Evolutionary conservation across 2,113 vertebrate species (phyloP).

Genomic region (Pluvialis apricaria): DNA sequence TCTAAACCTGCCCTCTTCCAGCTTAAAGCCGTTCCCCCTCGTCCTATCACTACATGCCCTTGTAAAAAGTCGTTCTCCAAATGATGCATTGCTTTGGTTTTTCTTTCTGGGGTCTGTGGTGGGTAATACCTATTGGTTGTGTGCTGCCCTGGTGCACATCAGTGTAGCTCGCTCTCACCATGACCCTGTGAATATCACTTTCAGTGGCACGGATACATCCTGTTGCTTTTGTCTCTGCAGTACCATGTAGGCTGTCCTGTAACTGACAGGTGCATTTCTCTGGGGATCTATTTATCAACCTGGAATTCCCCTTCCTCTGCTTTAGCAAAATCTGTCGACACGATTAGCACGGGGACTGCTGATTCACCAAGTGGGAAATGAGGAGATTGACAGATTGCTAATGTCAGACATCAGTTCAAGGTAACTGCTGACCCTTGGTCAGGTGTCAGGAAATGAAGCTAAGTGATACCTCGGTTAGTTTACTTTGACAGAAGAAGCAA

Average conservation of each 20-base stretch:
- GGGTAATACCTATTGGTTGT: neutral
- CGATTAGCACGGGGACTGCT: conserved; percentile 61
- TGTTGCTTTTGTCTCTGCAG: neutral
- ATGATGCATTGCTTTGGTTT: neutral
- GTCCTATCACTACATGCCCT: too few relatives aligned
- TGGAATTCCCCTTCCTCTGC: conserved; percentile 44
- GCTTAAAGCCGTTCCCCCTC: too few relatives aligned
- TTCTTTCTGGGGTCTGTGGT: neutral
- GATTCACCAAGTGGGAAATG: conserved; percentile 61
- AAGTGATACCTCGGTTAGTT: neutral
- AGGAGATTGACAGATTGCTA: conserved; percentile 56
- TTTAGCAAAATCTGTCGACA: conserved; percentile 23
- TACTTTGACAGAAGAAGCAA: neutral
- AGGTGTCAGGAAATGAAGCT: conserved; percentile 39
- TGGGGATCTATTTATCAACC: conserved; percentile 53
- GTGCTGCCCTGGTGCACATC: neutral
- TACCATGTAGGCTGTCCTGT: neutral
- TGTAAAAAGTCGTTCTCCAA: too few relatives aligned
- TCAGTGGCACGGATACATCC: neutral
- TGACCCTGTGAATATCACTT: conserved; percentile 24
- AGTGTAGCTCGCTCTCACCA: neutral
- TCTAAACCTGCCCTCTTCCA: too few relatives aligned
- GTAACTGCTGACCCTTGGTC: conserved; percentile 56
- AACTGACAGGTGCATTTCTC: conserved; percentile 61
- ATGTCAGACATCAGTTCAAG: conserved; percentile 48